Evolutionary conservation across 1,140 invertebrate genomes (phyloP).

Genomic region (Diuraphis noxia): DNA sequence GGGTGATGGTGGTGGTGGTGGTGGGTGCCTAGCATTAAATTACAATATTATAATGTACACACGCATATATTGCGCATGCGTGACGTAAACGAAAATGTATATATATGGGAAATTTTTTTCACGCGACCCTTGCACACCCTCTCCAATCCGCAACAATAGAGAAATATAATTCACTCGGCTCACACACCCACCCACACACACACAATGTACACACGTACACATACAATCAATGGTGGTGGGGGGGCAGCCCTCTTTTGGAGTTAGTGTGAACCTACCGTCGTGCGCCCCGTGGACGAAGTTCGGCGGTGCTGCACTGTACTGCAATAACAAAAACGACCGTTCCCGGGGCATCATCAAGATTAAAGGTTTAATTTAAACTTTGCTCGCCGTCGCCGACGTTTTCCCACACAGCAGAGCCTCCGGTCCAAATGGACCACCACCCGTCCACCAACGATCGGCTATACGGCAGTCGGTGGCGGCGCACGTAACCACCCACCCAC

Average conservation of each 20-base stretch:
- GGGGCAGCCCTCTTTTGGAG: neutral
- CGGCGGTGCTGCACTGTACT: neutral
- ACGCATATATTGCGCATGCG: neutral
- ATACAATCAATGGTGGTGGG: neutral
- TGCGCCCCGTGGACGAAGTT: neutral
- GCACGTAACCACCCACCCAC: neutral
- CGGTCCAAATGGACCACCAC: neutral
- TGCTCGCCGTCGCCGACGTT: constrained; percentile 1
- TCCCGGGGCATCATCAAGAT: constrained; percentile 35
- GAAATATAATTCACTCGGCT: constrained; percentile 24
- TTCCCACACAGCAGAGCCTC: neutral
- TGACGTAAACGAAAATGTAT: neutral
- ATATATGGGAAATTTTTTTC: neutral
- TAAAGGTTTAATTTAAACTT: constrained; percentile 53
- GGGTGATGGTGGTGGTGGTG: too few species aligned
- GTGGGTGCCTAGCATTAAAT: constrained; percentile 17
- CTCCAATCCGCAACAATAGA: neutral
- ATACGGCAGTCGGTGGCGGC: neutral
- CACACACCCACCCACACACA: neutral
- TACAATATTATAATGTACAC: constrained; percentile 26
- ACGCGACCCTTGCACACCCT: neutral
- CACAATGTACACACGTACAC: too few species aligned
- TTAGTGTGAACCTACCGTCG: neutral
- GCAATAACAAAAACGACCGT: constrained; percentile 41
- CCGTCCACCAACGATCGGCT: neutral